Evolutionary conservation across 2,888 invertebrate species (phyloP).

Genomic region (Druceiella hillmani): DNA sequence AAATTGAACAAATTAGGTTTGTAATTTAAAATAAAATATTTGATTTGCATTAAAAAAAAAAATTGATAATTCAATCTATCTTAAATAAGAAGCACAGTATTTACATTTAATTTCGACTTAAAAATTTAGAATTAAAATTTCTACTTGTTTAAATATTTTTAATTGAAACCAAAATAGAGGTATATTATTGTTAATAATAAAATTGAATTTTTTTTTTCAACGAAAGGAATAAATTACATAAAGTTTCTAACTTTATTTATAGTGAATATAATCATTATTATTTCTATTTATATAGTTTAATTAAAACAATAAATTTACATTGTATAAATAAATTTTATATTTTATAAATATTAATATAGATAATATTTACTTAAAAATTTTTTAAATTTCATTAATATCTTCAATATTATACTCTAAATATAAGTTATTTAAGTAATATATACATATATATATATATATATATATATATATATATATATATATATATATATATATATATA

Average conservation of each 20-base stretch:
- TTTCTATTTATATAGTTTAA: constrained; percentile 59
- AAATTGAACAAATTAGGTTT: constrained; percentile 40
- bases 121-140: constrained; percentile 36
- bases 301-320: constrained; percentile 62
- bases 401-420: constrained; percentile 36
- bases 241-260: constrained; percentile 62
- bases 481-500: no score
- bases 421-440: constrained; percentile 43
- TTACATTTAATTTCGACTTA: constrained; percentile 46
- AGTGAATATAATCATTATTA: constrained; percentile 46
- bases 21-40: constrained; percentile 40
- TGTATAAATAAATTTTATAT: constrained; percentile 50
- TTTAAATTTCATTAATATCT: constrained; percentile 36
- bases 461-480: no score
- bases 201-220: constrained; percentile 50
- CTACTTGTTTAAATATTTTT: constrained; percentile 47
- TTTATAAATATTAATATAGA: no score
- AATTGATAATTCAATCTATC: constrained; percentile 36
- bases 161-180: constrained; percentile 57
- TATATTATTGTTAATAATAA: constrained; percentile 63
- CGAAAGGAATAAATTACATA: constrained; percentile 53
- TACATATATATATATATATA: no score
- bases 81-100: constrained; percentile 55
- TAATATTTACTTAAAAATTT: constrained; percentile 32
- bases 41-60: constrained; percentile 42